Evolutionary conservation across 2,113 vertebrate species (phyloP).

Genomic region (Archocentrus centrarchus): DNA sequence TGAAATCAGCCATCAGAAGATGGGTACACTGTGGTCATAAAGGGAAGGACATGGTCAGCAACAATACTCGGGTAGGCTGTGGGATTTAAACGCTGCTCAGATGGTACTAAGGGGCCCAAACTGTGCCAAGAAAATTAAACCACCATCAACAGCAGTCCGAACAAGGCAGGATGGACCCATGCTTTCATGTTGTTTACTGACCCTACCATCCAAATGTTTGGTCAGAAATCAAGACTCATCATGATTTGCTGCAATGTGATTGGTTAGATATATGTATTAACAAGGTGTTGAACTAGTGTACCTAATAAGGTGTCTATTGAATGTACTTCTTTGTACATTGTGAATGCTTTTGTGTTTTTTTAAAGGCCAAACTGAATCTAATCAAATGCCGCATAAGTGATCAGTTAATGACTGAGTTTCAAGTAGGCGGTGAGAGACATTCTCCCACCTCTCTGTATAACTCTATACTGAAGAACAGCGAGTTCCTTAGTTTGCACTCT

Average conservation of each 20-base stretch:
- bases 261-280: not conserved
- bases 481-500: slow-evolving; percentile 53
- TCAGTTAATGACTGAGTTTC: not conserved
- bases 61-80: not conserved
- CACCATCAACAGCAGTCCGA: not conserved
- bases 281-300: not conserved
- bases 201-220: not conserved
- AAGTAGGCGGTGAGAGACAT: not conserved
- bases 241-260: not conserved
- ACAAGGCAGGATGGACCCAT: not conserved
- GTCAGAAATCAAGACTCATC: not conserved
- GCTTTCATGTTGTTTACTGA: not conserved
- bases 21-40: not conserved
- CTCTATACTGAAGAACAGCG: slow-evolving; percentile 46
- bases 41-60: not conserved
- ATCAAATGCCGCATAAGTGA: not conserved
- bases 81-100: not conserved
- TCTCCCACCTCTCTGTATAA: slow-evolving; percentile 2
- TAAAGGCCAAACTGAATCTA: not conserved
- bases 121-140: not conserved
- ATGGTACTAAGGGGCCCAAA: not conserved
- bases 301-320: not conserved
- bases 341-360: not conserved
- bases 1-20: not conserved
- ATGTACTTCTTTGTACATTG: not conserved